These are phyloP conservation scores for Abramis brama DNA, from an alignment of 2,113 vertebrate species.

Conservation along the genomic window DNA sequence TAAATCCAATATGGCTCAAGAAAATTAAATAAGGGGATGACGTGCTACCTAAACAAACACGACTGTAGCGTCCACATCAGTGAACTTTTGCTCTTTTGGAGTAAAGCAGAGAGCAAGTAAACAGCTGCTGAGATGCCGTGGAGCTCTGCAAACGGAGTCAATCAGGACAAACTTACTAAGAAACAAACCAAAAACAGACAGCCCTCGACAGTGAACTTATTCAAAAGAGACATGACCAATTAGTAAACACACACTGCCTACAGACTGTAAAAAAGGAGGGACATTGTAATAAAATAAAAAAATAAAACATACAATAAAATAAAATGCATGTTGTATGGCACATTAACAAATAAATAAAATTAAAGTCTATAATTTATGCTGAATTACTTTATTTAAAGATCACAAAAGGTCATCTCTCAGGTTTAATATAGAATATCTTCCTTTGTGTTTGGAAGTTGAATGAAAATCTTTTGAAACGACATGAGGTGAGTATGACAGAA, in stretches of 20 bases:
- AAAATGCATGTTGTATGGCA: neutral
- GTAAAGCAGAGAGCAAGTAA: constrained; percentile 62
- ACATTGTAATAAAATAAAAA: neutral
- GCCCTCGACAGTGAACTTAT: constrained; percentile 69
- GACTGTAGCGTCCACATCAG: constrained; percentile 57
- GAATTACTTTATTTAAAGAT: neutral
- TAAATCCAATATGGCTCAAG: constrained; percentile 75
- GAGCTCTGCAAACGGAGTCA: constrained; percentile 37
- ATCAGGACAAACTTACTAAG: constrained; percentile 67
- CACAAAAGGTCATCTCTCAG: neutral
- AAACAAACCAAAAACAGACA: neutral
- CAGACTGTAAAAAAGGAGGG: neutral
- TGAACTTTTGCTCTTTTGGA: constrained; percentile 50
- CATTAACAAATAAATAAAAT: neutral
- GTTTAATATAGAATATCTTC: too few species aligned
- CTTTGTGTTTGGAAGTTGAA: too few species aligned
- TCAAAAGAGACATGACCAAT: constrained; percentile 69
- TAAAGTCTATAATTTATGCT: neutral
- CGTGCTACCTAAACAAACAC: constrained; percentile 69
- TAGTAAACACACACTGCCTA: constrained; percentile 47
- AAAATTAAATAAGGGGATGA: constrained; percentile 76
- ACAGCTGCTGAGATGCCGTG: constrained; percentile 62
- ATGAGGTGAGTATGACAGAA: too few species aligned
- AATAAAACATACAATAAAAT: neutral
- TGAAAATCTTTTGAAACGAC: too few species aligned